Evolutionary conservation across 37 sponge, comb jelly and placozoan genomes (phyloP).

Genomic region (Agelas oroides): DNA sequence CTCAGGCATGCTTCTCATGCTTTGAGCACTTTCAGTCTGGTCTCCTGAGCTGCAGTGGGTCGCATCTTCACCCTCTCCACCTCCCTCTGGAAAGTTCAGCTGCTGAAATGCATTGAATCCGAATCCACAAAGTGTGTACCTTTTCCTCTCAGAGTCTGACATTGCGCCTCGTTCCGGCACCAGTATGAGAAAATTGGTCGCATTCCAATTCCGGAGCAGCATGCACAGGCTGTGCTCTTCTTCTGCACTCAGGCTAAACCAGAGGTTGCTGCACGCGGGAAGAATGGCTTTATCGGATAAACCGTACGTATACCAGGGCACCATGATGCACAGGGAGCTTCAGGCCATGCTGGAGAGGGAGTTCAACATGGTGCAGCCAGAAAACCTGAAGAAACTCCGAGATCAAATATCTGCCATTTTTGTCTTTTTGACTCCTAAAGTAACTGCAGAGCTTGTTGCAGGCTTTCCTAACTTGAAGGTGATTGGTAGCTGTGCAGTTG

Average conservation of each 20-base stretch:
- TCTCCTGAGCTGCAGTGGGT: neutral
- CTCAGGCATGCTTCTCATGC: neutral
- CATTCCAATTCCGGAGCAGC: too few relatives aligned
- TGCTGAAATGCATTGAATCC: constrained; percentile 43
- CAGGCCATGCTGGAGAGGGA: constrained; percentile 44
- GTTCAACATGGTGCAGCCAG: constrained; percentile 56
- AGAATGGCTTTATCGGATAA: constrained; percentile 34
- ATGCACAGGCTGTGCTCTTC: too few relatives aligned
- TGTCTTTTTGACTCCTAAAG: constrained; percentile 29
- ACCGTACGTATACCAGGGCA: constrained; percentile 64
- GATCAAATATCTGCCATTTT: constrained; percentile 59
- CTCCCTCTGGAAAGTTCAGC: neutral
- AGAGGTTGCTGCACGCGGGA: too few relatives aligned
- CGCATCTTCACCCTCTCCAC: neutral
- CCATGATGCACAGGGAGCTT: constrained; percentile 20
- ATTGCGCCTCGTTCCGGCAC: too few relatives aligned
- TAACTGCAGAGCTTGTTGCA: constrained; percentile 49
- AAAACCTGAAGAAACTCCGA: constrained; percentile 24
- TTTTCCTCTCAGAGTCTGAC: neutral
- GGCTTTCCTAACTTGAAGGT: constrained; percentile 84
- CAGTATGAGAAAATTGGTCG: too few relatives aligned
- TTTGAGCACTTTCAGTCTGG: neutral
- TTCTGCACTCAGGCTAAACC: too few relatives aligned
- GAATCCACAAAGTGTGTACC: constrained; percentile 4
- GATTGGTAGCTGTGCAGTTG: constrained; percentile 74